Base-by-base conservation (phyloP, 1,140 invertebrate species). In the Onthophagus taurus region DNA sequence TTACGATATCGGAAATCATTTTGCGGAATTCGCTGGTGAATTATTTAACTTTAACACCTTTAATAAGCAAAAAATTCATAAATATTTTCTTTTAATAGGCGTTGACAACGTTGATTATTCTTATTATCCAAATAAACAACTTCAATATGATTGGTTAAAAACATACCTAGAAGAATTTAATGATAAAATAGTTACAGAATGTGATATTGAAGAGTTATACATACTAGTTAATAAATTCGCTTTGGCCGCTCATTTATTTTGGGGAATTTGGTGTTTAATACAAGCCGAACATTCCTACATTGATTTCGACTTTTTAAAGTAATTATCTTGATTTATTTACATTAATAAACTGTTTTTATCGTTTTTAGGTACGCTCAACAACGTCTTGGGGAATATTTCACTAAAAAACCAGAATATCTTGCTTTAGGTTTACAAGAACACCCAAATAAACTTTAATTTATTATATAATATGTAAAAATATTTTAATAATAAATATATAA, bases 1-100 rank as follows among this genome's bases (percentile, higher is more conserved):
- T 1, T 98, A 78, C 68, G 96, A 99, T 69, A 94, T 99, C 64
- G 95, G 83, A 11, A 97, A 98, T 74, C 94, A 99, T 72, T 98
- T 98, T 72, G 82, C 84, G 57, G 95, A 99, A 76, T 97, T 91
- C 77, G 88, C 87, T 57, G 94, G 94, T 85, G 73, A 74, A 67
- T 38, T 29, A 34, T 26, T 26, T n/a, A 7, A 7, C 24, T n/a
- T n/a, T 26, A 26, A 26, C n/a, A n/a, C n/a, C 7, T 26, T 7
- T 26, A 7, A 26, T 26, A 26, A 26, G 24, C n/a, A n/a, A 26
- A 26, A 7, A 26, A 26, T 26, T 26, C n/a, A 7, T 26, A n/a
- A 26, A 26, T 26, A 26, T 26, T 26, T 26, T 26, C n/a, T 33
- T 13, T 11, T 33, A 63, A 50, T 58, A 85, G 83, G 83, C 52